Evolutionary conservation across 2,797 vertebrate species (phyloP).

Genomic region (Falco concolor): DNA sequence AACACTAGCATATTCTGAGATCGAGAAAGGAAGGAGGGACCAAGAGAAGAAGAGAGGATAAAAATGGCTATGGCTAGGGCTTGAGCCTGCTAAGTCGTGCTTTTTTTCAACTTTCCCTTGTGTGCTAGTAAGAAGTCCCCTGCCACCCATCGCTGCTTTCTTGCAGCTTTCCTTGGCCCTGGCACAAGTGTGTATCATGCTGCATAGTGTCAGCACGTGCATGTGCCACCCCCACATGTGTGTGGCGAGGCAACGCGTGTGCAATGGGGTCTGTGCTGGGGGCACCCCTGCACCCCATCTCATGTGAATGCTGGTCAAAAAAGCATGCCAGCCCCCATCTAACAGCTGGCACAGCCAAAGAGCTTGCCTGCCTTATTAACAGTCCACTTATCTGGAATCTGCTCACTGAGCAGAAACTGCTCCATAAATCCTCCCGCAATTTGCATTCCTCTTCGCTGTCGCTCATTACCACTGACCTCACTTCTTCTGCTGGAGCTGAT

Average conservation of each 20-base stretch:
- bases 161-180: neutral
- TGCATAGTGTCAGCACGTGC: neutral
- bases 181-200: neutral
- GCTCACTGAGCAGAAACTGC: constrained; percentile 75
- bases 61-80: neutral
- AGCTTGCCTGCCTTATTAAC: constrained; percentile 75
- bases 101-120: neutral
- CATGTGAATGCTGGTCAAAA: constrained; percentile 14
- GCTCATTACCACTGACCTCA: constrained; percentile 72
- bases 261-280: neutral
- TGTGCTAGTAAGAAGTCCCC: neutral
- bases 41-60: neutral
- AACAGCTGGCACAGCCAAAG: constrained; percentile 72
- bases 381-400: constrained; percentile 74
- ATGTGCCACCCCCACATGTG: neutral
- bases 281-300: constrained; percentile 24
- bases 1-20: neutral
- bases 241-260: neutral
- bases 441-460: constrained; percentile 67
- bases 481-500: constrained; percentile 45
- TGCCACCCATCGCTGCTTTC: neutral
- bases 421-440: constrained; percentile 74
- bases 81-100: neutral
- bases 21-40: neutral
- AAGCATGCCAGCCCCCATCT: constrained; percentile 8